Percentiles rank a stretch among this genome's conserved stretches.
These are phyloP conservation scores for Merops nubicus DNA, from an alignment of 2,113 vertebrate species.

Conservation along the genomic window DNA sequence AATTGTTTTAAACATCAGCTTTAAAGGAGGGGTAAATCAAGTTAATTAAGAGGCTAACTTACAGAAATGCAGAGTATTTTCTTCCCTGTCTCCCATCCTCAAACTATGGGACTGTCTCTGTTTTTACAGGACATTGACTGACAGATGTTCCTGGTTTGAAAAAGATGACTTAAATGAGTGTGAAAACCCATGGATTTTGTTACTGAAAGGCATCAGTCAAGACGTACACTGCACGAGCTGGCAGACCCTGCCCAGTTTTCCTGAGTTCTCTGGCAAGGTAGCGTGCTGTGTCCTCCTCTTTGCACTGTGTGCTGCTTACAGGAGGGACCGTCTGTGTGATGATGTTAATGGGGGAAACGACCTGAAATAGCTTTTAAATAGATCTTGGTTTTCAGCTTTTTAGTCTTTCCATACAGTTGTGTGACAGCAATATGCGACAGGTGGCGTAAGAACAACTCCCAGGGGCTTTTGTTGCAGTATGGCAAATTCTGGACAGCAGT, in stretches of 20 bases:
- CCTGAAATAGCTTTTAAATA: neutral
- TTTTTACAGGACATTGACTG: neutral
- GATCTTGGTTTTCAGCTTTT: neutral
- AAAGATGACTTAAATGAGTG: slow-evolving; percentile 44
- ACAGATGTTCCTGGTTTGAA: slow-evolving; percentile 70
- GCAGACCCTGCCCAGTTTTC: slow-evolving; percentile 74
- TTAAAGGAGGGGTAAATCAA: neutral
- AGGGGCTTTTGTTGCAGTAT: neutral
- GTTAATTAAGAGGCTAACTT: neutral
- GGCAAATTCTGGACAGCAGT: neutral
- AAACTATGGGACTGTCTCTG: neutral
- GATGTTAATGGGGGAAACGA: neutral
- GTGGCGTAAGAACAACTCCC: neutral
- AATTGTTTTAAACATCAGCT: neutral
- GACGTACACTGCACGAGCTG: slow-evolving; percentile 21
- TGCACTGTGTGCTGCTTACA: neutral
- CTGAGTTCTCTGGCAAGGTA: slow-evolving; percentile 61
- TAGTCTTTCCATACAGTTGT: rapidly evolving
- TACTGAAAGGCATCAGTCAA: slow-evolving; percentile 62
- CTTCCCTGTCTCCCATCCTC: neutral
- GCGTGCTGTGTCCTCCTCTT: rapidly evolving
- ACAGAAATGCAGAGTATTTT: neutral
- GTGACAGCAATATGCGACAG: neutral
- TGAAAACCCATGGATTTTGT: slow-evolving; percentile 76
- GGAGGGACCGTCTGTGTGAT: neutral